A percentile compares a stretch with the other conserved stretches of the same genome.
Evolutionary conservation across 2,797 vertebrate species (phyloP).

Genomic region (Gobionotothen gibberifrons): DNA sequence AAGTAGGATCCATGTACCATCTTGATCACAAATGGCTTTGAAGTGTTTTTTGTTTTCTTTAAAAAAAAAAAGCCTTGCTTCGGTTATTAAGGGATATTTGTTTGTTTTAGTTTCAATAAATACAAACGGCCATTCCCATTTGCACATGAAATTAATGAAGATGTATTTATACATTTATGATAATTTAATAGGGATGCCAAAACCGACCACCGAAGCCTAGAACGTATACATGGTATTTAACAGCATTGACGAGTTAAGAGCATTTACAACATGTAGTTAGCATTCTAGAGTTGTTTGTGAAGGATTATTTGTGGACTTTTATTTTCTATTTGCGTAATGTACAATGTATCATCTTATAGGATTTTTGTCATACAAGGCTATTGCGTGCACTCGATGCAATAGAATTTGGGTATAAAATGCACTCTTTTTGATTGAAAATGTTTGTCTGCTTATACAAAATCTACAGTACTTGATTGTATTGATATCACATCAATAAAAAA

Average conservation of each 20-base stretch:
- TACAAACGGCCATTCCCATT: constrained; percentile 83
- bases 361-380: constrained; percentile 88
- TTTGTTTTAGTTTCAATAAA: constrained; percentile 79
- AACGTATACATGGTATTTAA: constrained; percentile 83
- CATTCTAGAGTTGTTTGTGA: constrained; percentile 83
- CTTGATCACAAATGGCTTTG: constrained; percentile 62
- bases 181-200: constrained; percentile 85
- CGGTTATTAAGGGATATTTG: constrained; percentile 84
- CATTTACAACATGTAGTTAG: constrained; percentile 83
- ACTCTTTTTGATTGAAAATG: constrained; percentile 89
- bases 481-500: constrained; percentile 94
- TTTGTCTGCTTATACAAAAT: constrained; percentile 92
- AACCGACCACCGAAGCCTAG: constrained; percentile 81
- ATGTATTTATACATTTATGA: constrained; percentile 87
- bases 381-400: constrained; percentile 90
- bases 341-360: constrained; percentile 86
- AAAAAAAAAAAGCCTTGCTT: constrained; percentile 73
- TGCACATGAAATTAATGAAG: constrained; percentile 87
- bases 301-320: constrained; percentile 81
- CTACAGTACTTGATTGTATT: constrained; percentile 94
- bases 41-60: constrained; percentile 69
- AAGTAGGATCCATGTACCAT: constrained; percentile 74
- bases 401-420: constrained; percentile 91
- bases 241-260: constrained; percentile 80
- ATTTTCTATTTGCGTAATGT: constrained; percentile 87